Base-by-base conservation (phyloP, 2,113 vertebrate genomes). In the Stigmatopora argus region DNA sequence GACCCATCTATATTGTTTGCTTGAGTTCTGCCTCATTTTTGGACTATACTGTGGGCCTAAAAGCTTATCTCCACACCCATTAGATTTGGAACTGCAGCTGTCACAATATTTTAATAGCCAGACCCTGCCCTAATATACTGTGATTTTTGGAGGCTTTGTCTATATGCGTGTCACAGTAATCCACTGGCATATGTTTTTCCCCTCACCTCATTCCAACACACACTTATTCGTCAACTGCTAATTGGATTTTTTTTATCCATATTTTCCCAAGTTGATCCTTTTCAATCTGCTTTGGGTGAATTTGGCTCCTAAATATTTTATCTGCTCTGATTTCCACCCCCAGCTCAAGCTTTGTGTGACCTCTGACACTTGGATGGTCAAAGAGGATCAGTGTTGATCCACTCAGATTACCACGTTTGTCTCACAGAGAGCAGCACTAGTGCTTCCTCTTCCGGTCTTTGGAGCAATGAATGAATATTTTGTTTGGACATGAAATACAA, bases 321-420 rank as follows among this genome's bases (percentile, higher is more conserved):
- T 77, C 63, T 70, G 65, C 41, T 64, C 67, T 81, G 71, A 44
- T 74, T 70, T 64, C 64, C 76, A 44, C 74, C 77, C 61, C 34
- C 83, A 73, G 62, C 74, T 78, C 62, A 60, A 69, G 73, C 83
- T 67, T 75, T 62, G 74, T 81, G 81, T 75, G 81, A 84, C 83
- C 79, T 78, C 79, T 44, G 64, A 61, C 77, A 69, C 75, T 48
- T 66, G 0, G 35, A 72, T 61, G 74, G 77, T 82, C 77, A 81
- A 86, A 85, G 82, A 86, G 83, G 82, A 87, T 88, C 84, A 87
- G 73, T 47, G n/a, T 60, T 3, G 80, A 87, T 83, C 77, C 67
- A 79, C 74, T 81, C 74, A 81, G 81, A 85, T 87, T 85, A 86
- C 81, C 71, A 72, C 71, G 68, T 62, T 80, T 31, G 75, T 77